Conservation (phyloP, 2,113 vertebrate genomes). For the Panthera uncia region DNA sequence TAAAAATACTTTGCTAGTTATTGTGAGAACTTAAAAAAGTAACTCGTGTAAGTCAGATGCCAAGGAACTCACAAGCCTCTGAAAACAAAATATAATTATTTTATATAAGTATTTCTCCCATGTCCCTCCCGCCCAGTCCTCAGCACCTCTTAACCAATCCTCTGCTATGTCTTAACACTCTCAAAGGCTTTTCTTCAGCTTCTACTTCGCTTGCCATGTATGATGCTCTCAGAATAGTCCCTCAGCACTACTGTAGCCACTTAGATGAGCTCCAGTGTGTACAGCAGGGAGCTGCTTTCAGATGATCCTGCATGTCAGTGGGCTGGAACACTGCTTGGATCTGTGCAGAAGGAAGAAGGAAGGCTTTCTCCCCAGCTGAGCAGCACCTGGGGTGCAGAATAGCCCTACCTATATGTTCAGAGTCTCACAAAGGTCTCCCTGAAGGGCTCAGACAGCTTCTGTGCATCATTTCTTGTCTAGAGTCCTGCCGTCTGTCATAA, state of each 20-base stretch:
- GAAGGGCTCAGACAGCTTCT: not conserved
- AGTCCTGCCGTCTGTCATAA: not conserved
- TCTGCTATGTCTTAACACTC: not conserved
- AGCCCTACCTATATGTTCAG: not conserved
- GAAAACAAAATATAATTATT: not conserved
- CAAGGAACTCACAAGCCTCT: not conserved
- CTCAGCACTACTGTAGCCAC: not conserved
- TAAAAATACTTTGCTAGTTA: not conserved
- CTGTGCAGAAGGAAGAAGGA: not conserved
- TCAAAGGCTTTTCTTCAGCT: not conserved
- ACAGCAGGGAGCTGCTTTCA: not conserved
- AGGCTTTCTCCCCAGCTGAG: too few relatives aligned
- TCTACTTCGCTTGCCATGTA: rapidly evolving
- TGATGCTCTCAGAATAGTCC: not conserved
- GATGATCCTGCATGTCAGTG: not conserved
- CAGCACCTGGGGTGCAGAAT: rapidly evolving
- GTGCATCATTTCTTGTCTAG: not conserved
- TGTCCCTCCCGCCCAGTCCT: not conserved
- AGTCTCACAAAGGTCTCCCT: not conserved
- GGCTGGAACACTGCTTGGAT: not conserved
- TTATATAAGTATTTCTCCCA: not conserved
- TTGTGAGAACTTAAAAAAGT: not conserved
- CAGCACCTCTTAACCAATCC: not conserved
- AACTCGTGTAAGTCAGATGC: not conserved
- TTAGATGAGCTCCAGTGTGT: too few relatives aligned